These are phyloP conservation scores for Helobdella robusta DNA, from an alignment of 2,888 invertebrate genomes.

Conservation along the genomic window DNA sequence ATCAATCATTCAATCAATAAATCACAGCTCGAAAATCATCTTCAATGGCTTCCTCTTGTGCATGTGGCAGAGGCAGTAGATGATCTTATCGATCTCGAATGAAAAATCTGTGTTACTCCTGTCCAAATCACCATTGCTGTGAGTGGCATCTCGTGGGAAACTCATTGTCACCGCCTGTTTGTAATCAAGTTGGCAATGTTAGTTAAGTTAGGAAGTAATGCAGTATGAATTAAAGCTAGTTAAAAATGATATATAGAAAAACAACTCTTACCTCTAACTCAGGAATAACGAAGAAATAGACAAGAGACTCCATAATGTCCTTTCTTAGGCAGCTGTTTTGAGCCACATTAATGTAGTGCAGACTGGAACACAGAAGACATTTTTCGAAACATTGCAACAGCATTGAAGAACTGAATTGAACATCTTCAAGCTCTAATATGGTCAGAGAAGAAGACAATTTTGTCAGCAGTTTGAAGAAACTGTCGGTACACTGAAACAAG, in stretches of 20 bases:
- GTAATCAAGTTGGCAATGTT: neutral
- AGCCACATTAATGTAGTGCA: conserved; percentile 40
- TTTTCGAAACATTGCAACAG: conserved; percentile 31
- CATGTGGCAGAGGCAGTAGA: conserved; percentile 17
- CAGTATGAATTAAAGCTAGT: neutral
- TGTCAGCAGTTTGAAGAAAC: conserved; percentile 32
- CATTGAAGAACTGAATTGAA: conserved; percentile 35
- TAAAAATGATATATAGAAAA: neutral
- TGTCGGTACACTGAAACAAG: conserved; percentile 31
- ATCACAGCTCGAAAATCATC: conserved; percentile 10
- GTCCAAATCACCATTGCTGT: neutral
- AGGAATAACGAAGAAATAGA: conserved; percentile 25
- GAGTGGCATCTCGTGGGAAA: conserved; percentile 24
- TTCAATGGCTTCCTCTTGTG: conserved; percentile 21
- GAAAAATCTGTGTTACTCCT: conserved; percentile 21
- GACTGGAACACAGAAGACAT: conserved; percentile 32
- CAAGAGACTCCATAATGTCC: conserved; percentile 33
- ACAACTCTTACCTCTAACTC: conserved; percentile 25
- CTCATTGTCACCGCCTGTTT: conserved; percentile 28
- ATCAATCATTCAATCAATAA: too few relatives aligned
- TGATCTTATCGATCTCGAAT: conserved; percentile 23
- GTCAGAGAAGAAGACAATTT: conserved; percentile 33
- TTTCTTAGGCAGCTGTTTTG: conserved; percentile 35
- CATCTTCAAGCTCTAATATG: conserved; percentile 42
- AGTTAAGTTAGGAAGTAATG: neutral